phyloP scores from a whole-genome alignment of 1,140 invertebrate genomes.

The Macrobrachium nipponense region DNA sequence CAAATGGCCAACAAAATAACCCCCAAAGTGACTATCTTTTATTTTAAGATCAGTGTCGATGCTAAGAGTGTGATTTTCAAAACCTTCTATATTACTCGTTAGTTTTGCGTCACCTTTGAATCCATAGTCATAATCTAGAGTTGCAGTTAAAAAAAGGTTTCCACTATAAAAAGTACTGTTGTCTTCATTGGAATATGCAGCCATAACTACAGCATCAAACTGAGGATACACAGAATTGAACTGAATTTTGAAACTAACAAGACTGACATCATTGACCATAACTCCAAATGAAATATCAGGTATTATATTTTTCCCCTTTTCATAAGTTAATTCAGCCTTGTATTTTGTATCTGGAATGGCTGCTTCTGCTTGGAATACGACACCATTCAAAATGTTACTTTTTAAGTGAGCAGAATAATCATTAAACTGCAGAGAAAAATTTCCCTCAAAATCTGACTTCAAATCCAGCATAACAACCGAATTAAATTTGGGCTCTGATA shows the following conservation, averaged over 20 bases:
- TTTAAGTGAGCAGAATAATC: slow-evolving; percentile 11
- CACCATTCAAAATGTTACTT: background rate
- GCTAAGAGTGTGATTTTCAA: slow-evolving; percentile 31
- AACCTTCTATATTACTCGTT: slow-evolving; percentile 38
- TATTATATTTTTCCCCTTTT: slow-evolving; percentile 1
- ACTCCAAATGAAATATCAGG: slow-evolving; percentile 22
- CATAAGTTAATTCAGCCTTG: slow-evolving; percentile 2
- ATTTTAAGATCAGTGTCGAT: slow-evolving; percentile 19
- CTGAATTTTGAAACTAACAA: slow-evolving; percentile 20
- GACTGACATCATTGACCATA: background rate
- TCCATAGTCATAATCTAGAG: slow-evolving; percentile 21
- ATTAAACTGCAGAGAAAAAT: slow-evolving; percentile 1
- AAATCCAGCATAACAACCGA: background rate
- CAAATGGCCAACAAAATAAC: background rate
- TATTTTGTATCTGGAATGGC: background rate
- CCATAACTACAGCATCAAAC: slow-evolving; percentile 23
- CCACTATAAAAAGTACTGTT: background rate
- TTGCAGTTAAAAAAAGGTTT: slow-evolving; percentile 3
- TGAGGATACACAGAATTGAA: slow-evolving; percentile 23
- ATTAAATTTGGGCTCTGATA: slow-evolving; percentile 3
- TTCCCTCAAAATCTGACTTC: slow-evolving; percentile 11
- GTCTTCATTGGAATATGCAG: background rate
- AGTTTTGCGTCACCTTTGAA: slow-evolving; percentile 22
- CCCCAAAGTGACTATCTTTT: background rate
- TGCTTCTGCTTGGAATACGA: background rate